These are phyloP conservation scores for Teleopsis dalmanni DNA, from an alignment of 1,140 invertebrate species.

Conservation along the genomic window DNA sequence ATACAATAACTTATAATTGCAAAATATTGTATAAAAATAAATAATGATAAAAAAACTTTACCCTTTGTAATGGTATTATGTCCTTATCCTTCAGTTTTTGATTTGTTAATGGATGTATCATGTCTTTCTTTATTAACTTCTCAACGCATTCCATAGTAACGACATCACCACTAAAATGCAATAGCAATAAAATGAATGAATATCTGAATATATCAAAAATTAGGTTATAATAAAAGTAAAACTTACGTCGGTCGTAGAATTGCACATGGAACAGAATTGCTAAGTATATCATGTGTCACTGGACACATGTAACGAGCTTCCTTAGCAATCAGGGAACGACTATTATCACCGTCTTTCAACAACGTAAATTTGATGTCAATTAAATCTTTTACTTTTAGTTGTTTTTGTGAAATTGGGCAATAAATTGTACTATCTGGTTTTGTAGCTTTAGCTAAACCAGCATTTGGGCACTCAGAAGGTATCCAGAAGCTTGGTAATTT, in stretches of 20 bases:
- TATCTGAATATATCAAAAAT: background rate
- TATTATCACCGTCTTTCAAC: constrained; percentile 78
- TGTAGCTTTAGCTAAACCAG: constrained; percentile 59
- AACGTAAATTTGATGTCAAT: constrained; percentile 90
- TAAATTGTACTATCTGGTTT: constrained; percentile 90
- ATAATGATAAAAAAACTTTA: constrained; percentile 46
- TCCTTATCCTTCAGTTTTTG: constrained; percentile 86
- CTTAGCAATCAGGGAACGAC: constrained; percentile 70
- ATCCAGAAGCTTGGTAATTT: constrained; percentile 95
- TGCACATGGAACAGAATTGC: constrained; percentile 89
- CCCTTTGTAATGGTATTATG: constrained; percentile 84
- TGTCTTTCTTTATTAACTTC: constrained; percentile 94
- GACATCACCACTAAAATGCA: constrained; percentile 66
- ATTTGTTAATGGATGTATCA: constrained; percentile 89
- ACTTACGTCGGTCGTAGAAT: constrained; percentile 84
- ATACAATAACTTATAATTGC: background rate
- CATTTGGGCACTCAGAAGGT: constrained; percentile 85
- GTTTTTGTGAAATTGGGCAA: constrained; percentile 87
- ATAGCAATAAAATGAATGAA: background rate
- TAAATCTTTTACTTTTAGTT: constrained; percentile 82
- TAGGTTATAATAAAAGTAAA: background rate
- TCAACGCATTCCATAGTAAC: constrained; percentile 95
- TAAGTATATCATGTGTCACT: constrained; percentile 90
- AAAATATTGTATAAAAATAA: constrained; percentile 1
- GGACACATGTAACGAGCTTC: constrained; percentile 95